These are phyloP conservation scores for Euzetes globulus DNA, from an alignment of 2,888 invertebrate genomes.

Conservation along the genomic window DNA sequence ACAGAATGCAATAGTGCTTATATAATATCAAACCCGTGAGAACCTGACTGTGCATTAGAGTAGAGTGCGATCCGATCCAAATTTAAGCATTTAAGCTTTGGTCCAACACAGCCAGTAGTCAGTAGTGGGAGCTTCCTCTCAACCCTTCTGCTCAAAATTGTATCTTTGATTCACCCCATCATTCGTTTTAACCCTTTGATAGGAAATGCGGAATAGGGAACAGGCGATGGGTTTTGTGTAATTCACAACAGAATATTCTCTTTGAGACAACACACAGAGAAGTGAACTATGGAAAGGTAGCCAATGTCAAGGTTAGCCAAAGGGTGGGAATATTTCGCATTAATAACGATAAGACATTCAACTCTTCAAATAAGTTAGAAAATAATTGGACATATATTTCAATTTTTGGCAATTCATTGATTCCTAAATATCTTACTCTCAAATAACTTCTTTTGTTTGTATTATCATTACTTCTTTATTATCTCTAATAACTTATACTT, in stretches of 20 bases:
- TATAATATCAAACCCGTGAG: conserved; percentile 18
- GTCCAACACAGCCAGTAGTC: neutral
- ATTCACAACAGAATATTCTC: neutral
- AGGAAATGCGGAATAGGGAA: conserved; percentile 17
- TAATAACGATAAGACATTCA: neutral
- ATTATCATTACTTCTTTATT: too few species aligned
- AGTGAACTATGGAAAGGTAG: conserved; percentile 8
- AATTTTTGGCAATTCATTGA: neutral
- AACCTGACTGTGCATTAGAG: neutral
- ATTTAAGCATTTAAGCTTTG: neutral
- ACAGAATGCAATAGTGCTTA: conserved; percentile 2
- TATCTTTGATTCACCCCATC: conserved; percentile 3
- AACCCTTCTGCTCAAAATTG: conserved; percentile 23
- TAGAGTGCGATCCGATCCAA: conserved; percentile 3
- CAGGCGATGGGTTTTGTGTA: conserved; percentile 5
- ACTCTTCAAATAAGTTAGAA: neutral
- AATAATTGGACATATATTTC: neutral
- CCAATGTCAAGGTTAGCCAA: conserved; percentile 35
- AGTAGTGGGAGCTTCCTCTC: conserved; percentile 19
- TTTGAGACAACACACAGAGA: conserved; percentile 11
- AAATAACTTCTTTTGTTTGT: too few species aligned
- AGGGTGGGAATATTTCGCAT: conserved; percentile 21
- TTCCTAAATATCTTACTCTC: too few species aligned
- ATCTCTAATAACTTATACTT: too few species aligned
- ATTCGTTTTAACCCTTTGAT: conserved; percentile 23